Evolutionary conservation across 2,797 vertebrate species (phyloP).

Genomic region (Octomys mimax): DNA sequence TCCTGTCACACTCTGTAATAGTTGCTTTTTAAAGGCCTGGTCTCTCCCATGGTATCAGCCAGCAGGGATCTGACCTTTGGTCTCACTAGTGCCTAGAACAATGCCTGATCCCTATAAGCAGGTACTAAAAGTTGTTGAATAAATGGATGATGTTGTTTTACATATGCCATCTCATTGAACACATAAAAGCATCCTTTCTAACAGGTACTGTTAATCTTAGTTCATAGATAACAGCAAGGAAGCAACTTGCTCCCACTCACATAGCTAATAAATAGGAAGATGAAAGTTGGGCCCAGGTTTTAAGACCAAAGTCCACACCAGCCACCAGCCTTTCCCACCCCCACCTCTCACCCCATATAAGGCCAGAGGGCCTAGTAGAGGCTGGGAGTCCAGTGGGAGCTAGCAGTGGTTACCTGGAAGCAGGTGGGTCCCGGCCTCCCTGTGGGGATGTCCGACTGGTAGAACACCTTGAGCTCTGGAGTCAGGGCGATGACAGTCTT

Average conservation of each 20-base stretch:
- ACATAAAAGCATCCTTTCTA: background rate
- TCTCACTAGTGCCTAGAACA: background rate
- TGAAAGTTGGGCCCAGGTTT: background rate
- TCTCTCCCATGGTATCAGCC: background rate
- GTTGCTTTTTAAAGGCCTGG: background rate
- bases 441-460: constrained; percentile 96
- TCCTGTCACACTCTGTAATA: background rate
- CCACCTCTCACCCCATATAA: background rate
- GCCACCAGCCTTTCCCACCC: background rate
- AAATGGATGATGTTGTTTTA: background rate
- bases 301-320: background rate
- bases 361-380: background rate
- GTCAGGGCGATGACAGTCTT: constrained; percentile 97
- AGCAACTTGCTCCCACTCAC: background rate
- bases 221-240: constrained; percentile 11
- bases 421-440: constrained; percentile 97
- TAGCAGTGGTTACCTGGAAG: constrained; percentile 93
- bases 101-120: background rate
- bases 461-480: constrained; percentile 96
- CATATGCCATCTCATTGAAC: background rate
- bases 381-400: background rate
- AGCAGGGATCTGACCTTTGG: background rate
- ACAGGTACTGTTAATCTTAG: background rate
- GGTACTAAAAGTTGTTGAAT: background rate
- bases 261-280: background rate